Conservation (phyloP, 1,140 invertebrate species). For the Brachionus koreanus region DNA sequence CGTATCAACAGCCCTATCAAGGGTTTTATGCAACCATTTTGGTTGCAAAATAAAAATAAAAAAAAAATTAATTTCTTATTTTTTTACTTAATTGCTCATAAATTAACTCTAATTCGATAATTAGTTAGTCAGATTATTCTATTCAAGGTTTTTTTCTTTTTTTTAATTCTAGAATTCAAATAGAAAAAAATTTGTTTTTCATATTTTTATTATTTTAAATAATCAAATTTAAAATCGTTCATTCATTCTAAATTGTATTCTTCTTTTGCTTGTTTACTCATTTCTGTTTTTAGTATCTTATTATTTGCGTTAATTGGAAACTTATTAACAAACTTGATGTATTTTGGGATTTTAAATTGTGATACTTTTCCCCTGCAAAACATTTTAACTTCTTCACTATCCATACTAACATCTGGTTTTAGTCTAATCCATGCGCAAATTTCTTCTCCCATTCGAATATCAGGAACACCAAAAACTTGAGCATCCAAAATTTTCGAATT, state of each 20-base stretch:
- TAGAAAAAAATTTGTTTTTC: no score
- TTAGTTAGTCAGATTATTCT: no score
- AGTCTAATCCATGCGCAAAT: constrained; percentile 72
- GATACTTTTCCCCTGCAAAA: constrained; percentile 72
- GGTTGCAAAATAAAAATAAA: no score
- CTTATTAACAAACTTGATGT: constrained; percentile 66
- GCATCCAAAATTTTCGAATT: constrained; percentile 11
- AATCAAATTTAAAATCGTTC: background rate
- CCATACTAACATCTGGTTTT: constrained; percentile 54
- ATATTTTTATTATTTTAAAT: no score
- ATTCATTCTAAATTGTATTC: background rate
- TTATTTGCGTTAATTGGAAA: constrained; percentile 81
- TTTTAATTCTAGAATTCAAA: no score
- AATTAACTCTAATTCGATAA: no score
- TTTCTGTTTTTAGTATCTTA: constrained; percentile 73
- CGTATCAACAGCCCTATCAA: no score
- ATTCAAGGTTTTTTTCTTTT: no score
- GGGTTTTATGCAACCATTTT: no score
- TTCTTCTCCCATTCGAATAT: constrained; percentile 77
- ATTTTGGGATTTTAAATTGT: constrained; percentile 75
- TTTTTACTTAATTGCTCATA: no score
- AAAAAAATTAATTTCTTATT: no score
- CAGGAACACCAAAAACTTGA: constrained; percentile 61
- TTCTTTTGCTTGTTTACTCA: constrained; percentile 58
- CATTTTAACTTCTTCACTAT: constrained; percentile 63